Conservation (phyloP, 2,113 vertebrate species). For the Odocoileus virginianus region DNA sequence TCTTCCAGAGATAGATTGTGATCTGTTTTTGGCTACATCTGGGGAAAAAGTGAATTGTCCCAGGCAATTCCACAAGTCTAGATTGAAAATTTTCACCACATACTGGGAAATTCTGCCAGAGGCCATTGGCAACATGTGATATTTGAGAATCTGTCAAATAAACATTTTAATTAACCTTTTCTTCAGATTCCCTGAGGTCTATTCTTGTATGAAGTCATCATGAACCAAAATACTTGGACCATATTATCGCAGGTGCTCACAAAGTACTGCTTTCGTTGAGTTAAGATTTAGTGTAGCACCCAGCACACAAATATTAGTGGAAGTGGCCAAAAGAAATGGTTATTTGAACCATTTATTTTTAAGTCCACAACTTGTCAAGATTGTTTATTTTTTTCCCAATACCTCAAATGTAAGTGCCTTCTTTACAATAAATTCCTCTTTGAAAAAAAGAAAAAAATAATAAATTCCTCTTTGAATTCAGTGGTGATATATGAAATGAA, state of each 20-base stretch:
- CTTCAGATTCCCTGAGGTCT: background rate
- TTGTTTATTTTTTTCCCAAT: background rate
- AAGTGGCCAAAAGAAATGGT: background rate
- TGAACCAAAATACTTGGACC: background rate
- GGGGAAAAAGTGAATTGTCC: background rate
- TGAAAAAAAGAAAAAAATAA: background rate
- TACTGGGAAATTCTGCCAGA: slow-evolving; percentile 11
- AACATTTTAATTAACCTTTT: slow-evolving; percentile 53
- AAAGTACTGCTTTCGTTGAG: background rate
- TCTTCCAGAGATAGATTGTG: background rate
- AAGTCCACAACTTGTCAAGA: background rate
- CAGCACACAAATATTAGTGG: background rate
- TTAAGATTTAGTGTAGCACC: background rate
- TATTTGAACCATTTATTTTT: background rate
- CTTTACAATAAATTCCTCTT: background rate
- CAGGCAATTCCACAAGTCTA: background rate
- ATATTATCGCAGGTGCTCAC: background rate
- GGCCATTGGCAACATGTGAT: background rate
- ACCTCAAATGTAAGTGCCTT: background rate
- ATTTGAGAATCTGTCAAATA: slow-evolving; percentile 43
- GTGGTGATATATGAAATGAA: background rate
- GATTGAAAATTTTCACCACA: background rate
- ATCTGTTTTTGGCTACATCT: background rate
- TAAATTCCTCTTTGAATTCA: background rate
- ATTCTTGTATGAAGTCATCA: slow-evolving; percentile 22